Base-by-base conservation (phyloP, 2,888 invertebrate genomes). In the Drosophila barbarae region DNA sequence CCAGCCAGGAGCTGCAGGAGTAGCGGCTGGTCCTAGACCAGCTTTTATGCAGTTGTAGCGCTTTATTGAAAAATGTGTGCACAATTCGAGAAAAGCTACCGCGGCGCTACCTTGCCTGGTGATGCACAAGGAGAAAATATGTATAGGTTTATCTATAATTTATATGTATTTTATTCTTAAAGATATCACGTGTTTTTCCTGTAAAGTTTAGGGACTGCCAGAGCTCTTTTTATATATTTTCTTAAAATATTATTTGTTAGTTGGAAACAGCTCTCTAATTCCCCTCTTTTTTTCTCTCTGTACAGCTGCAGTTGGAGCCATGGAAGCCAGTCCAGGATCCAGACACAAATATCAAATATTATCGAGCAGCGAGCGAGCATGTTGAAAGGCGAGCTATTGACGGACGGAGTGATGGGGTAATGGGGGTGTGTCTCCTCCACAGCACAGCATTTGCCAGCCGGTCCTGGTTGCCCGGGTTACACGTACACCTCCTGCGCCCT, bases 41-140 rank as follows among this genome's bases (percentile, higher is more conserved):
- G 57, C 73, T 69, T 74, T 71, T 71, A 73, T 76, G 67, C 69
- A 70, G 73, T 75, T 78, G 72, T 73, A 67, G 74, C 59, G 71
- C 79, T 82, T 81, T 79, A 81, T 81, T 82, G 79, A 73, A 82
- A 81, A 82, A 79, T 79, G 79, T 79, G 79, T 77, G 71, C 70
- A 70, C 78, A 67, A 76, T 76, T 73, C 60, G 74, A 79, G 76
- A 72, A 76, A 76, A 73, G 74, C 53, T 67, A 72, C 58, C 52
- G 57, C 61, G 47, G 64, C 54, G 65, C 51, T 68, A 66, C 69
- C 73, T 74, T 74, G 65, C 38, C 56, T 26, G 44, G 12, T 5
- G 0, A 3, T 26, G 18, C 46, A 56, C 56, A 28, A 3, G 5
- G 12, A 21, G 36, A 15, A 59, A 59, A 12, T 15, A 23, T 52